phyloP scores from a whole-genome alignment of 2,113 vertebrate genomes.

The Spermophilus dauricus region DNA sequence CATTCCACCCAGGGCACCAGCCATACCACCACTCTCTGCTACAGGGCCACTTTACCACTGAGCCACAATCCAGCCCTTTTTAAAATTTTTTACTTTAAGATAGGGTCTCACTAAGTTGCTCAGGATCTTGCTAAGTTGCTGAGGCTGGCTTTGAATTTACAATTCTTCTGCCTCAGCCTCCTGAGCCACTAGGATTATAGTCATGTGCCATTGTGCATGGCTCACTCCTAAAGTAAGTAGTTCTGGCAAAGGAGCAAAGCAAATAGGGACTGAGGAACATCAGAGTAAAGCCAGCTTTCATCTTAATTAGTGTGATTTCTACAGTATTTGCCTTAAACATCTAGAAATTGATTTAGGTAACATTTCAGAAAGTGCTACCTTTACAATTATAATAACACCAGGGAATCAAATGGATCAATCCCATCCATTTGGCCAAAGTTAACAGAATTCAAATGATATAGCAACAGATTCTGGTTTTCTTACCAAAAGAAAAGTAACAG shows the following conservation, averaged over 20 bases:
- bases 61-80: too few species aligned
- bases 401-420: neutral
- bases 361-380: constrained; percentile 7
- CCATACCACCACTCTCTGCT: neutral
- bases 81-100: too few species aligned
- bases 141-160: too few species aligned
- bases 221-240: neutral
- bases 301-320: constrained; percentile 63
- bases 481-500: constrained; percentile 48
- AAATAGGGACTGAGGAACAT: constrained; percentile 5
- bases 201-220: too few species aligned
- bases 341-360: constrained; percentile 46
- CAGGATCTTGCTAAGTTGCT: too few species aligned
- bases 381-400: neutral
- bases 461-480: neutral
- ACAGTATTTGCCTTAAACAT: constrained; percentile 8
- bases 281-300: constrained; percentile 5
- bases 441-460: neutral
- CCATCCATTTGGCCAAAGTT: constrained; percentile 27
- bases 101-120: too few species aligned
- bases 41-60: too few species aligned
- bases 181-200: too few species aligned
- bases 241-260: constrained; percentile 32
- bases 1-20: neutral
- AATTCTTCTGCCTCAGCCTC: too few species aligned